Evolutionary conservation across 2,113 vertebrate genomes (phyloP).

Genomic region (Lucifuga dentata): DNA sequence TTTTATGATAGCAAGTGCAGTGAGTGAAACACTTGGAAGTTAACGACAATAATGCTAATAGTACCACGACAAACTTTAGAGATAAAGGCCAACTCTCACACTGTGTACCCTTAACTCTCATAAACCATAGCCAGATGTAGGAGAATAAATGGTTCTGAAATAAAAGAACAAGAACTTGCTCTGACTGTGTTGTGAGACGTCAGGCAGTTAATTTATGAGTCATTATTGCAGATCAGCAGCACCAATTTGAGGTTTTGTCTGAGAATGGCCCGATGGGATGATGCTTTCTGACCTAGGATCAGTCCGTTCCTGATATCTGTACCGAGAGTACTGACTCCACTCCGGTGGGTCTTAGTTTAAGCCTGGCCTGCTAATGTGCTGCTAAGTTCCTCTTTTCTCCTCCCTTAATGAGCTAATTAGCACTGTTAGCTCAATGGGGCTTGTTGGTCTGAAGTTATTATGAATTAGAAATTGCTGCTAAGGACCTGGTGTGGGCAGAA

Average conservation of each 20-base stretch:
- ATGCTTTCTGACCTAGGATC: slow-evolving; percentile 21
- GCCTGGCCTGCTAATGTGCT: slow-evolving; percentile 17
- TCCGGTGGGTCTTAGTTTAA: slow-evolving; percentile 24
- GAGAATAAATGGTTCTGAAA: slow-evolving; percentile 32
- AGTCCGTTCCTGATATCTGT: slow-evolving; percentile 7
- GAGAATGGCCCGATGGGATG: slow-evolving; percentile 20
- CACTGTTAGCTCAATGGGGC: slow-evolving; percentile 26
- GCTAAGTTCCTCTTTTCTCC: slow-evolving; percentile 21
- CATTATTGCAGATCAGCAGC: not conserved
- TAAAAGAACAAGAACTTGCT: slow-evolving; percentile 27
- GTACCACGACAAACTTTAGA: too few species aligned
- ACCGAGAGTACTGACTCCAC: not conserved
- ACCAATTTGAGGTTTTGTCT: slow-evolving; percentile 5
- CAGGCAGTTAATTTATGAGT: slow-evolving; percentile 35
- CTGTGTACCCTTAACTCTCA: too few species aligned
- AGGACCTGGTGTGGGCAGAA: slow-evolving; percentile 22
- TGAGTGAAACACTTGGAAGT: too few species aligned
- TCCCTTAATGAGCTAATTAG: slow-evolving; percentile 57
- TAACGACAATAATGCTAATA: too few species aligned
- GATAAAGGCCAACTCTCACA: too few species aligned
- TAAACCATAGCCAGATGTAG: slow-evolving; percentile 51
- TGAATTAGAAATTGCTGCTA: slow-evolving; percentile 42
- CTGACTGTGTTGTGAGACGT: slow-evolving; percentile 14
- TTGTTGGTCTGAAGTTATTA: slow-evolving; percentile 34
- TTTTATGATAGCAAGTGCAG: too few species aligned